phyloP scores from a whole-genome alignment of 1,140 invertebrate genomes.

The Mamestra configurata region DNA sequence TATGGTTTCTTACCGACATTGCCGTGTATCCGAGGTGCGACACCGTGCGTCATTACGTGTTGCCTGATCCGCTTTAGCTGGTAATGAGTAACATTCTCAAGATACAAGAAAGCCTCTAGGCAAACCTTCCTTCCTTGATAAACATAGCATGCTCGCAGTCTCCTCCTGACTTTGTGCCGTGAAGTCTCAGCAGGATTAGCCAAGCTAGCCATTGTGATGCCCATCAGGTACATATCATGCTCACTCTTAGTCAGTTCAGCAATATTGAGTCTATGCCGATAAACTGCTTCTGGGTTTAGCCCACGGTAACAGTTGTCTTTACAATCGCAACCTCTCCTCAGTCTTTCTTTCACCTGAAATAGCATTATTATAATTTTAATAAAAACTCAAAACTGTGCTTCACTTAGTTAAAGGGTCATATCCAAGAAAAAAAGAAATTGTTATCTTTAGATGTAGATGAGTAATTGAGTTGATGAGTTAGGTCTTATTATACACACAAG shows the following conservation, averaged over 20 bases:
- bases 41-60: constrained; percentile 93
- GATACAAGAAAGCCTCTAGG: constrained; percentile 93
- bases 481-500: no score
- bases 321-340: constrained; percentile 92
- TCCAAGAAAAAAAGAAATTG: no score
- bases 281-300: constrained; percentile 92
- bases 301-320: constrained; percentile 92
- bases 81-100: constrained; percentile 94
- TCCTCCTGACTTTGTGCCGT: constrained; percentile 91
- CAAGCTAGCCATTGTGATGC: constrained; percentile 93
- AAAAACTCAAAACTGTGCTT: neutral
- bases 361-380: constrained; percentile 31
- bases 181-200: constrained; percentile 92
- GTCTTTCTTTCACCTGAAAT: constrained; percentile 90
- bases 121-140: constrained; percentile 93
- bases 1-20: constrained; percentile 94
- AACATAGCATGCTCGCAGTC: constrained; percentile 92
- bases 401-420: neutral
- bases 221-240: constrained; percentile 93
- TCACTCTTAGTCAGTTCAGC: constrained; percentile 93
- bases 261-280: constrained; percentile 92
- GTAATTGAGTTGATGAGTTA: no score
- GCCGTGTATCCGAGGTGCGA: constrained; percentile 92
- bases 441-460: no score
- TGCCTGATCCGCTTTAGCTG: constrained; percentile 93